Evolutionary conservation across 2,113 vertebrate genomes (phyloP).

Genomic region (Xerus inauris): DNA sequence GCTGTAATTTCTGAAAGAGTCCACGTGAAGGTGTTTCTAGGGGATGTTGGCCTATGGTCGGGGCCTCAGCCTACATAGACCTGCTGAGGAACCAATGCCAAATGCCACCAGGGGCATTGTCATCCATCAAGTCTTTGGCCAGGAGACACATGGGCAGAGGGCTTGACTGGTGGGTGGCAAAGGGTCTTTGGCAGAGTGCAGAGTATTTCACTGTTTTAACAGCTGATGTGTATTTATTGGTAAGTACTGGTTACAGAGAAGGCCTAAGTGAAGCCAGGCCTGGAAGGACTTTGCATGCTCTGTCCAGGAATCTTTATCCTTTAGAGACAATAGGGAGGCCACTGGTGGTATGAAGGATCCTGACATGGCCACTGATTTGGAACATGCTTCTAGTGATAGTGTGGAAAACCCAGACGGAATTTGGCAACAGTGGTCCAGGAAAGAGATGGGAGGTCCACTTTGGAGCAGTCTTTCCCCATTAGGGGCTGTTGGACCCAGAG

Average conservation of each 20-base stretch:
- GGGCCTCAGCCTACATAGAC: not conserved
- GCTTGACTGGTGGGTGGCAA: not conserved
- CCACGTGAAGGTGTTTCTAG: not conserved
- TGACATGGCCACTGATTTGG: not conserved
- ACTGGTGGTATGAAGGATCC: not conserved
- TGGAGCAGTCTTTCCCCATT: not conserved
- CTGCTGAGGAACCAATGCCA: not conserved
- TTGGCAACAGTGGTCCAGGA: not conserved
- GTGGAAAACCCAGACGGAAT: not conserved
- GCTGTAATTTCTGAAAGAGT: not conserved
- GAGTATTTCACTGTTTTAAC: not conserved
- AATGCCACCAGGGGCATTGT: rapidly evolving
- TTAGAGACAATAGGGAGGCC: not conserved
- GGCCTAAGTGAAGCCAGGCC: not conserved
- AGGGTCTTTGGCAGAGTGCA: not conserved
- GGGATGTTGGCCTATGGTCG: rapidly evolving
- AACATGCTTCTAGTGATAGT: not conserved
- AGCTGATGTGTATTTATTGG: not conserved
- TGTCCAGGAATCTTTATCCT: not conserved
- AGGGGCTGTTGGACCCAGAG: not conserved
- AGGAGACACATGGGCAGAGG: not conserved
- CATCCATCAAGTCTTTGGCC: not conserved
- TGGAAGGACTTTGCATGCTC: not conserved
- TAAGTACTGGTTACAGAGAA: not conserved
- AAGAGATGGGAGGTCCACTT: not conserved